These are phyloP conservation scores for Drosophila merina DNA, from an alignment of 2,888 invertebrate species.

Conservation along the genomic window DNA sequence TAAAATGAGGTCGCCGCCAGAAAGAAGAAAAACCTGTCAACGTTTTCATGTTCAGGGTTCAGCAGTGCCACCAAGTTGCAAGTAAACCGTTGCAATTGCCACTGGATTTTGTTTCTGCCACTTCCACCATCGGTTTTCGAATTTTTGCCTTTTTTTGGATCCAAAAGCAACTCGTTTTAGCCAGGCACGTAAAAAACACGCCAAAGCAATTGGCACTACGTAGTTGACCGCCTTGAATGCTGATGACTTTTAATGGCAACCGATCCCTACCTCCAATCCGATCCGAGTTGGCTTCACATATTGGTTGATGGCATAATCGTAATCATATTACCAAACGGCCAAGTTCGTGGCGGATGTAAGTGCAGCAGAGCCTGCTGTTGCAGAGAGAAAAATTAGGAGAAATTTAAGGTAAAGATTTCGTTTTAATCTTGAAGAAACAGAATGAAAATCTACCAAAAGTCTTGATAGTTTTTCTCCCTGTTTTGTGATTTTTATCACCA, in stretches of 20 bases:
- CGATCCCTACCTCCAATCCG: background rate
- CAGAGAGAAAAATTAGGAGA: background rate
- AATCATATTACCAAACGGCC: slow-evolving; percentile 60
- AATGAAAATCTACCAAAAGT: too few relatives aligned
- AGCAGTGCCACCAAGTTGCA: slow-evolving; percentile 36
- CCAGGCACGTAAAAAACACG: slow-evolving; percentile 48
- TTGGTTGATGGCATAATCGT: slow-evolving; percentile 71
- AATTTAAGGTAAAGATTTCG: background rate
- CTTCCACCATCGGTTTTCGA: slow-evolving; percentile 5
- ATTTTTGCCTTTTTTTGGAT: slow-evolving; percentile 5
- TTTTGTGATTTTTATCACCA: slow-evolving; percentile 47
- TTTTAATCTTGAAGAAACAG: background rate
- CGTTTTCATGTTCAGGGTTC: slow-evolving; percentile 63
- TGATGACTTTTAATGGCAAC: slow-evolving; percentile 69
- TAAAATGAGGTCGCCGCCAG: slow-evolving; percentile 45
- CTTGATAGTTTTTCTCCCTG: too few relatives aligned
- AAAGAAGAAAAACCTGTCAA: slow-evolving; percentile 51
- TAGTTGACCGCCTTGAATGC: slow-evolving; percentile 77
- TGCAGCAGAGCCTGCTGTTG: slow-evolving; percentile 59
- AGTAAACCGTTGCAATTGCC: slow-evolving; percentile 36
- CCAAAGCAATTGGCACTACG: slow-evolving; percentile 70
- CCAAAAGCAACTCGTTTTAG: slow-evolving; percentile 45
- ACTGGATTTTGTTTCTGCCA: slow-evolving; percentile 17
- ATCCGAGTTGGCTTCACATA: slow-evolving; percentile 28
- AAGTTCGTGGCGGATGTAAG: slow-evolving; percentile 60